Percentiles rank a stretch among this genome's conserved stretches.
Conservation (phyloP, 2,888 invertebrate species). For the Andricus quercusramuli region DNA sequence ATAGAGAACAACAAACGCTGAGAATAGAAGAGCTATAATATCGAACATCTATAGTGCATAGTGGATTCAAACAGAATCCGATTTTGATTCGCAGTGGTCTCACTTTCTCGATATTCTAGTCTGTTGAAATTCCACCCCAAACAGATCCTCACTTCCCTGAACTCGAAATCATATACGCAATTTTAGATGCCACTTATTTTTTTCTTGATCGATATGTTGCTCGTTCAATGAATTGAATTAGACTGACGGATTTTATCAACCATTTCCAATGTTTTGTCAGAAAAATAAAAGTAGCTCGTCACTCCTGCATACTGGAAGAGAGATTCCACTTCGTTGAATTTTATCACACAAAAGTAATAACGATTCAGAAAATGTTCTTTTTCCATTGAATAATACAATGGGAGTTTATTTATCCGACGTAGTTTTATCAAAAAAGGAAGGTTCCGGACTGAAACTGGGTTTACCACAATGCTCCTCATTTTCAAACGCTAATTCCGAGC, state of each 20-base stretch:
- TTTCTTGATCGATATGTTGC: neutral
- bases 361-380: neutral
- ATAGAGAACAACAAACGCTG: constrained; percentile 9
- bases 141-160: neutral
- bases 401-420: neutral
- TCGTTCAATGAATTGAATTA: no score
- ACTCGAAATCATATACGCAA: neutral
- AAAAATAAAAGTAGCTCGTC: neutral
- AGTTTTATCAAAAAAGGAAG: neutral
- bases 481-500: constrained; percentile 34
- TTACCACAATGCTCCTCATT: constrained; percentile 33
- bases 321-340: neutral
- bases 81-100: constrained; percentile 8
- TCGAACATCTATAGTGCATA: neutral
- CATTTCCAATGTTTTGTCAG: neutral
- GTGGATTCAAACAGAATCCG: constrained; percentile 5
- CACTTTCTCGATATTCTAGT: neutral
- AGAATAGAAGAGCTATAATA: constrained; percentile 8
- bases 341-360: neutral
- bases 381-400: neutral
- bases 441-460: neutral
- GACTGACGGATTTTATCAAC: no score
- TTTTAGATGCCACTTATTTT: neutral
- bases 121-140: neutral
- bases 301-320: neutral